phyloP scores from a whole-genome alignment of 2,113 vertebrate genomes.

The Marmota flaviventris region DNA sequence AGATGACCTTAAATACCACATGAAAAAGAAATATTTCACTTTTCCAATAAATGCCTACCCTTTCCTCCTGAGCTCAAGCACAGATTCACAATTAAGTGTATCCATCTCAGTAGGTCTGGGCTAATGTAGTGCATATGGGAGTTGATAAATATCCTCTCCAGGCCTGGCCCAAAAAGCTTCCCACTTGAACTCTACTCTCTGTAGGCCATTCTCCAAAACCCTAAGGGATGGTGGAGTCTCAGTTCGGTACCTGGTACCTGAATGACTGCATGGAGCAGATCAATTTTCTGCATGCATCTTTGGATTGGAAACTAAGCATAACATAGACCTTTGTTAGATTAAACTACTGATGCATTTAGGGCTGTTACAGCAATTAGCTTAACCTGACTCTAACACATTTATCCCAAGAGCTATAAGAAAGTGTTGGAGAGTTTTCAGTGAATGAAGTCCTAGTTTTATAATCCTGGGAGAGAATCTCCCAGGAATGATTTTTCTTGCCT shows the following conservation, averaged over 20 bases:
- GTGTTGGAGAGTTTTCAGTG: background rate
- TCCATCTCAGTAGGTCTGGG: background rate
- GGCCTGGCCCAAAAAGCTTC: background rate
- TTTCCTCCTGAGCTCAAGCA: background rate
- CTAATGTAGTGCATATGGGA: background rate
- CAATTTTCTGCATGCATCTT: background rate
- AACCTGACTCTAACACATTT: background rate
- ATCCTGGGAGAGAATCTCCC: background rate
- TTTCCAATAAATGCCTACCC: background rate
- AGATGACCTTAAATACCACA: background rate
- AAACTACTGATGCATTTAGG: background rate
- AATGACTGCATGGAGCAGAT: background rate
- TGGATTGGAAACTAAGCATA: background rate
- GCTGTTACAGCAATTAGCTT: background rate
- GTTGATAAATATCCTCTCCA: background rate
- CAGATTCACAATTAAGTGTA: background rate
- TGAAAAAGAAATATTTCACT: background rate
- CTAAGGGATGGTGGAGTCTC: background rate
- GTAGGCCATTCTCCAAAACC: background rate
- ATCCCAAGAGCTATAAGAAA: background rate
- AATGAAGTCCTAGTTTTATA: background rate
- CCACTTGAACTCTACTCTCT: background rate
- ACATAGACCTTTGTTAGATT: background rate
- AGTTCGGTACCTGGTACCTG: background rate
- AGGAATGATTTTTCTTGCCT: background rate